Evolutionary conservation across 2,797 vertebrate genomes (phyloP).

Genomic region (Okamejei kenojei): DNA sequence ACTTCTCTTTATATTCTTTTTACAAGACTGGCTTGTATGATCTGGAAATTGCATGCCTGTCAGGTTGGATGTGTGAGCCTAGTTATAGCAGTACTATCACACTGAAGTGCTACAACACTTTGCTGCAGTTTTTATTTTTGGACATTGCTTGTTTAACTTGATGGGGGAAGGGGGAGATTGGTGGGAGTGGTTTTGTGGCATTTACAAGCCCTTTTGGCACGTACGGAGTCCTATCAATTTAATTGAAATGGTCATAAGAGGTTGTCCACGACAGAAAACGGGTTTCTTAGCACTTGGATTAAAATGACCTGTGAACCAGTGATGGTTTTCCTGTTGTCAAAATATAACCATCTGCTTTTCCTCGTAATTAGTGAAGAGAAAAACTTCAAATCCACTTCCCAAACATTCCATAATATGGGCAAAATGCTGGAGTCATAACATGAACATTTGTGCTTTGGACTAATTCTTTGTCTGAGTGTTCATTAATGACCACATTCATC

Average conservation of each 20-base stretch:
- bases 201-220: background rate
- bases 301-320: background rate
- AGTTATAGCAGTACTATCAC: background rate
- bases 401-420: slow-evolving; percentile 30
- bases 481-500: slow-evolving; percentile 30
- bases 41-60: background rate
- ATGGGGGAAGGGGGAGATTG: background rate
- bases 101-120: background rate
- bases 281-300: slow-evolving; percentile 2
- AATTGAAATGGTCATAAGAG: background rate
- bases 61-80: background rate
- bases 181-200: background rate
- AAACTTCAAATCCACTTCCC: slow-evolving; percentile 19
- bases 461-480: slow-evolving; percentile 11
- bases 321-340: slow-evolving; percentile 1
- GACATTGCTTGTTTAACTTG: background rate
- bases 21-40: background rate
- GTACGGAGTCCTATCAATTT: background rate
- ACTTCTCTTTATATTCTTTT: background rate
- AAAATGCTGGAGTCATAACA: slow-evolving; percentile 31
- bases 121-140: background rate
- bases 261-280: background rate
- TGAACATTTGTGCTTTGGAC: slow-evolving; percentile 17
- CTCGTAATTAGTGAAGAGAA: background rate
- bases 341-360: background rate